Conservation (phyloP, 1,140 invertebrate genomes). For the Nephotettix cincticeps region DNA sequence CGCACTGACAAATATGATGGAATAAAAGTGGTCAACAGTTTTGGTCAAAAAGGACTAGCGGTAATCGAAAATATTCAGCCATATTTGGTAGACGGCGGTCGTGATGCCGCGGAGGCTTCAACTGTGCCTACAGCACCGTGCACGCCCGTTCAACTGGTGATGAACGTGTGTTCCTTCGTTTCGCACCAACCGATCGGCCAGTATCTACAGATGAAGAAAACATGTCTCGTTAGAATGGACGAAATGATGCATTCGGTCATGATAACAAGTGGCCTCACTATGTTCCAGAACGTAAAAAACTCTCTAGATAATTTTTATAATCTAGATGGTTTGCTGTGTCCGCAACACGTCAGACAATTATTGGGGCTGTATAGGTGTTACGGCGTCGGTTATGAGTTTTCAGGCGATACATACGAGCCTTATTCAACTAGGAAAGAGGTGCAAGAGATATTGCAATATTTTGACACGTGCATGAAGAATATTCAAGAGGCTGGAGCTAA, state of each 20-base stretch:
- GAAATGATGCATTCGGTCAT: slow-evolving; percentile 16
- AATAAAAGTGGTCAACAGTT: slow-evolving; percentile 5
- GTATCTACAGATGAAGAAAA: slow-evolving; percentile 6
- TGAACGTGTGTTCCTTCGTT: slow-evolving; percentile 11
- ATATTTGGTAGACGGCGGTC: too few relatives aligned
- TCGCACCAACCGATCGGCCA: slow-evolving; percentile 1
- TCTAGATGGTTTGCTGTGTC: neutral
- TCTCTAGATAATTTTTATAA: neutral
- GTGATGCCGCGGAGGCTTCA: neutral
- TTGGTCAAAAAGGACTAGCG: slow-evolving; percentile 5
- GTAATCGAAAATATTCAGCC: neutral
- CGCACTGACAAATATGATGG: neutral
- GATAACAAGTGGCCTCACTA: neutral
- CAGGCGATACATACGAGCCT: neutral
- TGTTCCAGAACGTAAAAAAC: neutral
- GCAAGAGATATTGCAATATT: neutral
- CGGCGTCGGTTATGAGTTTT: neutral
- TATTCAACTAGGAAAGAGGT: neutral
- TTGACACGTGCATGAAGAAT: neutral
- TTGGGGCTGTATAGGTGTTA: neutral
- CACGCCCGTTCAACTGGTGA: slow-evolving; percentile 1
- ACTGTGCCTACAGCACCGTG: too few relatives aligned
- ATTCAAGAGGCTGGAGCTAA: too few relatives aligned
- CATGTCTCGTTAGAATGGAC: neutral
- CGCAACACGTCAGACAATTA: neutral